Base-by-base conservation (phyloP, 2,888 invertebrate genomes). In the Ypsolopha scabrella region DNA sequence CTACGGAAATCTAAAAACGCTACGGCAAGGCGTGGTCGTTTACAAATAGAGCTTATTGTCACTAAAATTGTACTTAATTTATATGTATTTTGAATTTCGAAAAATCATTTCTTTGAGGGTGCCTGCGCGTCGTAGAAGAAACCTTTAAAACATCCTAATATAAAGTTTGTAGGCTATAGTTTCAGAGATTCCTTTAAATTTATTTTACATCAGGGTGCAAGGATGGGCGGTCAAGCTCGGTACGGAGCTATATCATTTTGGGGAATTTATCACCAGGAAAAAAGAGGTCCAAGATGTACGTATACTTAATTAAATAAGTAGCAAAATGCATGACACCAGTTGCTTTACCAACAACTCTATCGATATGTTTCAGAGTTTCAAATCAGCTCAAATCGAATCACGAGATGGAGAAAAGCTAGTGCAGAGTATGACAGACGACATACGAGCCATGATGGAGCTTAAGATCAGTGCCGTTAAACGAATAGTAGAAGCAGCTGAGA, bases 401-500 rank as follows among this genome's bases (percentile, higher is more conserved):
- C 89, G 93, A 68, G 93, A 94, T 72, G 94, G 96, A 6, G 89
- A 90, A 61, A 89, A 91, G 64, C 83, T 97, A 67, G 92, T 95
- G 36, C 91, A 92, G 63, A 93, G 94, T 57, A 95, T 96, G 87
- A 92, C 94, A 8, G 91, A 92, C 58, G 93, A 95, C 63, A 93
- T 97, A 54, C 92, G 93, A 65, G 91, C 90, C 51, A 95, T 96
- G 93, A 93, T 96, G 92, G 93, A 93, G 58, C 89, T 93, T 43
- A 96, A 96, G 87, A 93, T 95, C 56, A 93, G 94, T 60, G 95
- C 96, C 8, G 94, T 97, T 36, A 90, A 91, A 85, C 88, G 96
- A 64, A 95, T 96, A 64, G 94, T 95, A 83, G 95, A 96, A 72
- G 92, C 93, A 7, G 96, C 96, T 0, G 95, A 96, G 71, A 92